Evolutionary conservation across 1,140 invertebrate genomes (phyloP).

Genomic region (Nebria ingens): DNA sequence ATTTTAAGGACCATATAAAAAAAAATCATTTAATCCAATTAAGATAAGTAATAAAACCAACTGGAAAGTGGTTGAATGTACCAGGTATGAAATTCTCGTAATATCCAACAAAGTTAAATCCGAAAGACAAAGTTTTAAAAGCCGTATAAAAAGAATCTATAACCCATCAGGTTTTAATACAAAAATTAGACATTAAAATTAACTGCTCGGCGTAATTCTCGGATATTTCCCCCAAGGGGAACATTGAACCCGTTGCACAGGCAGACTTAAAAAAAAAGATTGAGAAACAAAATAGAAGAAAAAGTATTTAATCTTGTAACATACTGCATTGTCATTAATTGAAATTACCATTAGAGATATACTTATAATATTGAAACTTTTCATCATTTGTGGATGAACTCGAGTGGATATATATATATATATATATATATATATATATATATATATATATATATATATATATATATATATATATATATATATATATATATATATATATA

Average conservation of each 20-base stretch:
- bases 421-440: too few species aligned
- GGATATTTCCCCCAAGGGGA: background rate
- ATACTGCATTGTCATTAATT: conserved; percentile 4
- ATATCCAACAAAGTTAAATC: too few species aligned
- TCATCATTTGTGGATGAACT: background rate
- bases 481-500: too few species aligned
- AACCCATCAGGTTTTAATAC: background rate
- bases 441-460: too few species aligned
- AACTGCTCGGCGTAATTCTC: background rate
- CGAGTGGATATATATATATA: too few species aligned
- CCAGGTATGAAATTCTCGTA: too few species aligned
- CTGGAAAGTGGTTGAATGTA: too few species aligned
- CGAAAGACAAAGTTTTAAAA: background rate
- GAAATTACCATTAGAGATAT: background rate
- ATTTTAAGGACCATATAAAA: too few species aligned
- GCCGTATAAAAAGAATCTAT: background rate
- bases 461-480: too few species aligned
- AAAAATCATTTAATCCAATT: too few species aligned
- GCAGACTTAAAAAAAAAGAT: background rate
- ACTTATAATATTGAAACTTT: background rate
- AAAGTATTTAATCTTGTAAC: conserved; percentile 1
- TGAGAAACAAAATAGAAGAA: background rate
- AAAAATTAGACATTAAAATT: background rate
- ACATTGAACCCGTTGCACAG: background rate
- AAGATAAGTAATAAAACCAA: too few species aligned